A percentile compares a stretch with the other conserved stretches of the same genome.
Conservation (phyloP, 2,888 invertebrate genomes). For the Meloe dianella region DNA sequence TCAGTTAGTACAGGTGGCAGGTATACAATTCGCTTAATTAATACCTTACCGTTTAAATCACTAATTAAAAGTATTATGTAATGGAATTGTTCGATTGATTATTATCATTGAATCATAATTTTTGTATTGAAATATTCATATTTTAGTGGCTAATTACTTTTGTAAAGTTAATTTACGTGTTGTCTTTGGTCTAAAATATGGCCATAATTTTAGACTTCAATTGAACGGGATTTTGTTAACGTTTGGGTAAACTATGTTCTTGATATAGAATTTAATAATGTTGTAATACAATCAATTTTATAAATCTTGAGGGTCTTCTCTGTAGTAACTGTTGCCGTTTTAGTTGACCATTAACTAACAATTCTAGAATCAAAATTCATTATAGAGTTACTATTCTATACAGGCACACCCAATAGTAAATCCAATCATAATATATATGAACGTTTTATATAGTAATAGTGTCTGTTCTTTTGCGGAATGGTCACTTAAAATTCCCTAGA, state of each 20-base stretch:
- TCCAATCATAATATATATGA: neutral
- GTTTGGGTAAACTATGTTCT: no score
- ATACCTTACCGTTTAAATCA: neutral
- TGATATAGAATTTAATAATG: no score
- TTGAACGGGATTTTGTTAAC: no score
- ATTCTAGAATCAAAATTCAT: neutral
- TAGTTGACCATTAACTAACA: no score
- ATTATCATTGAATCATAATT: no score
- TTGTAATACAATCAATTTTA: no score
- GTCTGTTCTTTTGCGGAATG: conserved; percentile 42
- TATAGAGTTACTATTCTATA: neutral
- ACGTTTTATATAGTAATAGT: conserved; percentile 1
- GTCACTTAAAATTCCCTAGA: conserved; percentile 51
- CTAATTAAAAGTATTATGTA: neutral
- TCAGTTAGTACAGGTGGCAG: neutral
- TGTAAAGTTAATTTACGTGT: neutral
- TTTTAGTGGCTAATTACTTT: no score
- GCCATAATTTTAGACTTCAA: no score
- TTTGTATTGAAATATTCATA: neutral
- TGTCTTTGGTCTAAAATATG: no score
- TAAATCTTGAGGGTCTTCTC: no score
- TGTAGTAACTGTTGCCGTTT: no score
- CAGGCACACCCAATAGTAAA: neutral
- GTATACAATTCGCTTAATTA: neutral
- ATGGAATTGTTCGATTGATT: neutral